Evolutionary conservation across 2,113 vertebrate species (phyloP), one percentile per base, ranked within the genome.

Genomic region (Sturnira hondurensis): DNA sequence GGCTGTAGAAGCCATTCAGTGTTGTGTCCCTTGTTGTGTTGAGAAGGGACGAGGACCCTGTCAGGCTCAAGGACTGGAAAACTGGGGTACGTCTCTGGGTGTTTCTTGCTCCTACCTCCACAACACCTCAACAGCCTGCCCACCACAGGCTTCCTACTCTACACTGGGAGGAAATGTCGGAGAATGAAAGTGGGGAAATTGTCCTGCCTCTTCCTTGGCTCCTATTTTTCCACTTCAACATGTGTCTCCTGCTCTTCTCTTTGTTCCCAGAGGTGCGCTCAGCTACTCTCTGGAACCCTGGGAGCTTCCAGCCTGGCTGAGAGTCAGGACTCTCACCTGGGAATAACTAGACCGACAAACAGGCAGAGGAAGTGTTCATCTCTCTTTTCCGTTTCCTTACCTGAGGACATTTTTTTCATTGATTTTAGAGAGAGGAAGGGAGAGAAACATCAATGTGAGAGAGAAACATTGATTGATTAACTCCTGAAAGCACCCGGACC

Each of bases 1-100:
- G 99, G 93, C 99, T 99, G 96, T 98, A 98, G 98, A 98, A 99
- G 71, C 99, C 99, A 0, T 99, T 99, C 89, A 99, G 96, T 3
- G 97, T 97, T 0, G 99, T 99, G 97, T 99, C 98, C 97, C 96
- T 99, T 3, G 99, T 98, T 0, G 99, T 99, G 97, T 99, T 99
- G 97, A 65, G 98, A 94, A 76, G 38, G 91, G 77, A 97, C 91
- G 9, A 45, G 28, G 16, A 28, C 2, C 14, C 56, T 26, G 41
- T 94, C 87, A 90, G 45, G 0, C n/a, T 65, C 67, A 56, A n/a
- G 80, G 89, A n/a, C 22, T 56, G 61, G 36, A 56, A 84, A 41
- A 31, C 12, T 14, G 12, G 43, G 63, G 1, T 4, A 0, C 33
- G 26, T 56, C 61, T 81, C 58, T 28, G 65, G 56, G 33, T 67